Conservation (phyloP, 2,113 vertebrate species). For the Chlorodrepanis virens region DNA sequence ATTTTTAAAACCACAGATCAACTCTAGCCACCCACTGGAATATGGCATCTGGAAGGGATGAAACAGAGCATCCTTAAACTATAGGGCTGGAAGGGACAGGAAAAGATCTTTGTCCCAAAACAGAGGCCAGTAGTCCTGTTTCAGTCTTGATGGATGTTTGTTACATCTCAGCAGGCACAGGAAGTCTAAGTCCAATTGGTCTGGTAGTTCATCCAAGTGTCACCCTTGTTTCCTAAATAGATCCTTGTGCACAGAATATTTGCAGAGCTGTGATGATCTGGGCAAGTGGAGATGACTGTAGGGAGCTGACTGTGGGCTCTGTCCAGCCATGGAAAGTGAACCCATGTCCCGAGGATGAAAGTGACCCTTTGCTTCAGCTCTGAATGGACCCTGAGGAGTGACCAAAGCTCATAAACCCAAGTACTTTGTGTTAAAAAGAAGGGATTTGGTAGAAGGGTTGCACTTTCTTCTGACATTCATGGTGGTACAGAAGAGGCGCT, state of each 20-base stretch:
- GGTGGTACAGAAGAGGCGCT: neutral
- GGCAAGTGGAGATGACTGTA: neutral
- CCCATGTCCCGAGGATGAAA: neutral
- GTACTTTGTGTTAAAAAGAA: neutral
- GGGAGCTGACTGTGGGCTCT: neutral
- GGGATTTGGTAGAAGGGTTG: neutral
- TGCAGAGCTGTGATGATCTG: neutral
- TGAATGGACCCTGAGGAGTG: neutral
- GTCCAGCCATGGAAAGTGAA: neutral
- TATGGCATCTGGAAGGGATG: neutral
- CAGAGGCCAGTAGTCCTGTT: neutral
- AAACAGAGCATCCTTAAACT: neutral
- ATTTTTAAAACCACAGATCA: neutral
- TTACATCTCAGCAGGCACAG: neutral
- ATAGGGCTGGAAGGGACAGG: neutral
- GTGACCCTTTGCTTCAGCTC: neutral
- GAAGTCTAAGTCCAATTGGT: neutral
- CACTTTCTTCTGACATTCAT: neutral
- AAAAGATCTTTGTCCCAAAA: neutral
- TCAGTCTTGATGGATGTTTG: neutral
- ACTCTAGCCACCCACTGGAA: neutral
- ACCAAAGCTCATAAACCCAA: neutral
- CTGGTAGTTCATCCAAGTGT: neutral
- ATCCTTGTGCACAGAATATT: neutral
- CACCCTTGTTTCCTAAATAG: neutral